These are phyloP conservation scores for Oncorhynchus mykiss DNA, from an alignment of 2,113 vertebrate species.

Conservation along the genomic window DNA sequence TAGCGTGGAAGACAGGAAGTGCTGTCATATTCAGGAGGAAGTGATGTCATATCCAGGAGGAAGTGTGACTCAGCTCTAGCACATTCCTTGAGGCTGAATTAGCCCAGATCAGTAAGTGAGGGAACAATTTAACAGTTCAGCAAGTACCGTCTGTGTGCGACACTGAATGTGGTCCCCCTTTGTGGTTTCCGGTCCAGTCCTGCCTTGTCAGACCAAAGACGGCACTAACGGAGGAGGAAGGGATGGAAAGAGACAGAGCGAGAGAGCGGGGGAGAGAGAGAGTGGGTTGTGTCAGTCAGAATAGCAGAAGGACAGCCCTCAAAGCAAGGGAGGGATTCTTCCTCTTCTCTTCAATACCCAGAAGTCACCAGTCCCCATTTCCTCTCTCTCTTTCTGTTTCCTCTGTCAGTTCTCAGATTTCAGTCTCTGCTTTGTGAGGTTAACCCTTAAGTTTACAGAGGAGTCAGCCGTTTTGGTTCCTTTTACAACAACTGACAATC, in stretches of 20 bases:
- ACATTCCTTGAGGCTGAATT: constrained; percentile 77
- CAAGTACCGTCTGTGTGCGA: constrained; percentile 48
- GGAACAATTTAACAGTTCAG: constrained; percentile 49
- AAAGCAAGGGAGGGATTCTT: constrained; percentile 17
- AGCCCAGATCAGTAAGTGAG: constrained; percentile 69
- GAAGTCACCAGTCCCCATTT: constrained; percentile 28
- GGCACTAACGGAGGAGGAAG: background rate
- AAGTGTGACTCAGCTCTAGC: constrained; percentile 77
- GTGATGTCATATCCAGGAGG: constrained; percentile 78
- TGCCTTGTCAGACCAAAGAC: constrained; percentile 13
- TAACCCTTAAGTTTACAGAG: constrained; percentile 53
- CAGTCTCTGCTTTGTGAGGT: constrained; percentile 45
- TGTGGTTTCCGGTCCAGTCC: background rate
- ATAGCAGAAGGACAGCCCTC: background rate
- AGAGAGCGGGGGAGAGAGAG: constrained; percentile 6
- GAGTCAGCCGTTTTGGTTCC: background rate
- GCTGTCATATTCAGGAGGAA: constrained; percentile 56
- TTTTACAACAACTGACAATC: background rate
- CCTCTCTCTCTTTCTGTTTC: constrained; percentile 14
- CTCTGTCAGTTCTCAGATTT: constrained; percentile 60
- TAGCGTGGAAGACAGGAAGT: constrained; percentile 33
- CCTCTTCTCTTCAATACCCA: constrained; percentile 40
- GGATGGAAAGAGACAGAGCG: background rate
- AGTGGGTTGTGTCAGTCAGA: background rate
- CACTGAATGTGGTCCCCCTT: constrained; percentile 21